Percentiles rank a stretch among this genome's conserved stretches.
These are phyloP conservation scores for Crenuchus spilurus DNA, from an alignment of 2,797 vertebrate genomes.

Conservation along the genomic window DNA sequence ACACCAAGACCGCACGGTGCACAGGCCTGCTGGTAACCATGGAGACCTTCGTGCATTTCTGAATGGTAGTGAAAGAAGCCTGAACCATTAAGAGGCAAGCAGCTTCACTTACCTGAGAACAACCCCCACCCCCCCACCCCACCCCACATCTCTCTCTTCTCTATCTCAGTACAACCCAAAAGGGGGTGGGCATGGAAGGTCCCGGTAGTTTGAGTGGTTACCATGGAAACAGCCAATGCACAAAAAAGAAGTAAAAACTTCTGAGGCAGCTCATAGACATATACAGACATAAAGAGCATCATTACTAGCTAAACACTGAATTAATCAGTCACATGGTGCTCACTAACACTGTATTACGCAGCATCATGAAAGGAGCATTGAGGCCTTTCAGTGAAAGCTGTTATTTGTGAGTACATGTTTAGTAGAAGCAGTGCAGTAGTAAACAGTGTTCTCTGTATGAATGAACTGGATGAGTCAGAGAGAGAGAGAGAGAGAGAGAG, in stretches of 20 bases:
- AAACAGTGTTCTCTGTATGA: slow-evolving; percentile 2
- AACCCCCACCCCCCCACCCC: not conserved
- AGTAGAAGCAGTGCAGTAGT: not conserved
- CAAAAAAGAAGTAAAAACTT: slow-evolving; percentile 15
- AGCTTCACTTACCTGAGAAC: slow-evolving; percentile 31
- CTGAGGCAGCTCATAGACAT: no score
- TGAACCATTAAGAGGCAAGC: slow-evolving; percentile 21
- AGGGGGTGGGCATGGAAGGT: slow-evolving; percentile 36
- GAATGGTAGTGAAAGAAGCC: slow-evolving; percentile 22
- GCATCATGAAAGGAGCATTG: not conserved
- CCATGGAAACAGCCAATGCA: slow-evolving; percentile 46
- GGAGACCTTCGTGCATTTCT: slow-evolving; percentile 30
- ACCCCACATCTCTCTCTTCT: not conserved
- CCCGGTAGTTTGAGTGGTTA: slow-evolving; percentile 45
- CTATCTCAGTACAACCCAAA: not conserved
- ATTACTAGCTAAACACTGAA: not conserved
- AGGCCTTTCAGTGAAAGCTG: not conserved
- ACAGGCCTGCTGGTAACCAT: slow-evolving; percentile 40
- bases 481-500: not conserved
- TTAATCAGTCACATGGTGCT: not conserved
- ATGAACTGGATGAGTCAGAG: not conserved
- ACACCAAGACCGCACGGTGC: not conserved
- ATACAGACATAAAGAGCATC: not conserved
- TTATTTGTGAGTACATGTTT: not conserved
- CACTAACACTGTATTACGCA: not conserved